Evolutionary conservation across 2,797 vertebrate species (phyloP).

Genomic region (Premnoplex brunnescens): DNA sequence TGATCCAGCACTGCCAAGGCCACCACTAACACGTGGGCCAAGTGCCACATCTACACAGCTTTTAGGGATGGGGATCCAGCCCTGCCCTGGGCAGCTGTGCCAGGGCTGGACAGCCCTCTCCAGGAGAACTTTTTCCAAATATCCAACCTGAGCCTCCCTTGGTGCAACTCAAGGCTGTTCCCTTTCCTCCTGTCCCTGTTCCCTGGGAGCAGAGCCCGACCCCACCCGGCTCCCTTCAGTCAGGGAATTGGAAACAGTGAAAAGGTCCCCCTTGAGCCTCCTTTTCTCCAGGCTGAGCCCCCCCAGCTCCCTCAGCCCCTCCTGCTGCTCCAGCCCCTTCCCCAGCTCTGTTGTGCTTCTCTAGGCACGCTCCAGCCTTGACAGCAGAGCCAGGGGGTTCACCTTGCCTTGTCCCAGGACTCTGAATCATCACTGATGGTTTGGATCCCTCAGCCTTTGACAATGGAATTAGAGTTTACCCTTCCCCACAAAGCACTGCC

Average conservation of each 20-base stretch:
- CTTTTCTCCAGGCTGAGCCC: neutral
- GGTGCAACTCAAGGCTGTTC: accelerated
- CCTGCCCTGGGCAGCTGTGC: neutral
- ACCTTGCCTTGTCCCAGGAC: neutral
- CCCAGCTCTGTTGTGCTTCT: neutral
- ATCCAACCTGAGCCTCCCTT: neutral
- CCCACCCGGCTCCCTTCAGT: neutral
- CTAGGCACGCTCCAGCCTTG: neutral
- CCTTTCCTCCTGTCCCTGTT: neutral
- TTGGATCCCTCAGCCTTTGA: neutral
- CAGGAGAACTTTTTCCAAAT: neutral
- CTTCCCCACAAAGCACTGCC: neutral
- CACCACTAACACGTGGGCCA: neutral
- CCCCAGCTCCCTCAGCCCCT: neutral
- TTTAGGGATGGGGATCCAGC: accelerated
- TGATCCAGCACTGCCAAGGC: neutral
- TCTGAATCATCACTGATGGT: neutral
- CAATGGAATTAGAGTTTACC: accelerated
- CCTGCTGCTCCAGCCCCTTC: neutral
- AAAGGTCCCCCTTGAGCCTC: neutral
- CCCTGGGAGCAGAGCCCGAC: neutral
- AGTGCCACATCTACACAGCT: accelerated
- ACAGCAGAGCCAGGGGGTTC: neutral
- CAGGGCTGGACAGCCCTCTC: neutral
- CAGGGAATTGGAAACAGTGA: neutral